These are phyloP conservation scores for Oncorhynchus keta DNA, from an alignment of 2,113 vertebrate species.

Conservation along the genomic window DNA sequence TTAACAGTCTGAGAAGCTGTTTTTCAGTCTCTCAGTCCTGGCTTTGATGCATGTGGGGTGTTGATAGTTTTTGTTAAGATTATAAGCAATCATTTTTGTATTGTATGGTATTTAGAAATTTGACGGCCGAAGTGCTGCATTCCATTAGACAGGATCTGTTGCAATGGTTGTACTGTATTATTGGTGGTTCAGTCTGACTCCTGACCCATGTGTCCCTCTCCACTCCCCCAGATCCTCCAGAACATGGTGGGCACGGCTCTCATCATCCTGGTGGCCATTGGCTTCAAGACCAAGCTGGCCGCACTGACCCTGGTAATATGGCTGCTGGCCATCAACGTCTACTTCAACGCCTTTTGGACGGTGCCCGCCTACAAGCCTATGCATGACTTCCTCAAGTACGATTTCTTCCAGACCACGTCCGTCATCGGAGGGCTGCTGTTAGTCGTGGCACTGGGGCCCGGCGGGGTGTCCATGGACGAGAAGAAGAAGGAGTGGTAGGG, in stretches of 20 bases:
- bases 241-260: conserved; percentile 95
- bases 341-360: conserved; percentile 98
- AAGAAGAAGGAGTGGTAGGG: conserved; percentile 98
- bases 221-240: conserved; percentile 84
- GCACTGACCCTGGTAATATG: conserved; percentile 94
- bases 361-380: conserved; percentile 94
- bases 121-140: too few relatives aligned
- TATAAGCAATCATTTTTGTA: too few relatives aligned
- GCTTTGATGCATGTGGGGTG: too few relatives aligned
- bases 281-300: conserved; percentile 97
- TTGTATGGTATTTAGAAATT: too few relatives aligned
- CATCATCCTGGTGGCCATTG: conserved; percentile 93
- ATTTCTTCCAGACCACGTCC: conserved; percentile 99
- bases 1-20: too few relatives aligned
- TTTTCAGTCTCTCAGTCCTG: too few relatives aligned
- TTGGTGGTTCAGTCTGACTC: not conserved
- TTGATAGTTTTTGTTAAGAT: too few relatives aligned
- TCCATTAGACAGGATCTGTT: too few relatives aligned
- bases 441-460: conserved; percentile 95
- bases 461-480: conserved; percentile 98
- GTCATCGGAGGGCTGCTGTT: conserved; percentile 94
- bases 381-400: conserved; percentile 98
- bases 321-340: conserved; percentile 94
- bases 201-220: not conserved
- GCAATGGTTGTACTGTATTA: too few relatives aligned